These are phyloP conservation scores for Carposina sasakii DNA, from an alignment of 1,140 invertebrate genomes.

Conservation along the genomic window DNA sequence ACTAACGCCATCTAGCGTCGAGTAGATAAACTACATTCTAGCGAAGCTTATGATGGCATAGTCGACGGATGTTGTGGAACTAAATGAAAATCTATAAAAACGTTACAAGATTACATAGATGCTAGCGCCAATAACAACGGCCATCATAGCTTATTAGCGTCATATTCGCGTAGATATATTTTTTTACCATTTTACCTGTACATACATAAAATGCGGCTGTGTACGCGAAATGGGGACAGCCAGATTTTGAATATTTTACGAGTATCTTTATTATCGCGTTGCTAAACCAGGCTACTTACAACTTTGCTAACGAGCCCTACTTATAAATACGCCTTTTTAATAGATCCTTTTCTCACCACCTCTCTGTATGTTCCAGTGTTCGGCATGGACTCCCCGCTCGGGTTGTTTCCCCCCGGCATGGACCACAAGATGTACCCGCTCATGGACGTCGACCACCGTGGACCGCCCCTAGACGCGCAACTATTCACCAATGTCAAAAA, in stretches of 20 bases:
- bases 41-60: too few species aligned
- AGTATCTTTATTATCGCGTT: neutral
- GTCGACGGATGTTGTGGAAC: too few species aligned
- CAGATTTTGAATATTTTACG: too few species aligned
- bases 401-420: slow-evolving; percentile 81
- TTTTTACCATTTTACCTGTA: too few species aligned
- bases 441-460: slow-evolving; percentile 79
- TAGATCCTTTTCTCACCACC: too few species aligned
- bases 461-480: slow-evolving; percentile 73
- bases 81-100: too few species aligned
- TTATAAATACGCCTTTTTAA: neutral
- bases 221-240: too few species aligned
- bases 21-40: slow-evolving; percentile 11
- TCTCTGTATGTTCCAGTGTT: slow-evolving; percentile 77
- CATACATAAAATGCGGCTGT: too few species aligned
- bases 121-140: too few species aligned
- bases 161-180: too few species aligned
- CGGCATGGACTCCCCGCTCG: slow-evolving; percentile 80
- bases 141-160: too few species aligned
- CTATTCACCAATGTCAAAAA: slow-evolving; percentile 78
- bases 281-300: neutral
- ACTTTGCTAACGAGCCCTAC: neutral
- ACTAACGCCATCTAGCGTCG: slow-evolving; percentile 18
- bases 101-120: too few species aligned
- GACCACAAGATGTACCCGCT: slow-evolving; percentile 80